A percentile compares a stretch with the other conserved stretches of the same genome.
Evolutionary conservation across 2,797 vertebrate genomes (phyloP).

Genomic region (Meriones psammophilus): DNA sequence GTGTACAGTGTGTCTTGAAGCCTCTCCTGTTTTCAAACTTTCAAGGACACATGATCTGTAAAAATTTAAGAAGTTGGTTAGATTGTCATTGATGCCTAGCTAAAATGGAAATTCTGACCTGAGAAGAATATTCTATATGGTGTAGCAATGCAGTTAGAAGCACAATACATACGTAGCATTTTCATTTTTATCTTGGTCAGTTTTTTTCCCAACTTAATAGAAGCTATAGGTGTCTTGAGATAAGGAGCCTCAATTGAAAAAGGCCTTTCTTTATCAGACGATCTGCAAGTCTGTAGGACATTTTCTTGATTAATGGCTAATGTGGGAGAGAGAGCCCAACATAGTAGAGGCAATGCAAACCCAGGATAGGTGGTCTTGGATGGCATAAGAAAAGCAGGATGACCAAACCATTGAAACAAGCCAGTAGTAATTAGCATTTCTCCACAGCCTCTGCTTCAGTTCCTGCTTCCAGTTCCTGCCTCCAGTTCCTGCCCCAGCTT

Average conservation of each 20-base stretch:
- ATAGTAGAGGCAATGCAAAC: neutral
- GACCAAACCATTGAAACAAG: neutral
- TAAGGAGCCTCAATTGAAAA: neutral
- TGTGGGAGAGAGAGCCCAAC: neutral
- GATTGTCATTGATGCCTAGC: neutral
- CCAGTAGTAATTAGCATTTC: neutral
- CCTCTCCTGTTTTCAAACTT: neutral
- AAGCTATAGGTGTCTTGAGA: neutral
- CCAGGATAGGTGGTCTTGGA: neutral
- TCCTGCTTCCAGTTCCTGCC: neutral
- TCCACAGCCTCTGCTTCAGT: neutral
- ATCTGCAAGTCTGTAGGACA: neutral
- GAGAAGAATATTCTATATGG: neutral
- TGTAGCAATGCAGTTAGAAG: conserved; percentile 30
- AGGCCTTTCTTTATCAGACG: neutral
- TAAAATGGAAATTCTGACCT: conserved; percentile 47
- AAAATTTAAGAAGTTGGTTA: conserved; percentile 22
- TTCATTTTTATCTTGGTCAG: neutral
- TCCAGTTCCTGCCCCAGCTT: neutral
- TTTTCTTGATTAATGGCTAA: neutral
- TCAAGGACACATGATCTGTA: neutral
- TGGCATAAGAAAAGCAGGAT: neutral
- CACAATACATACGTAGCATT: neutral
- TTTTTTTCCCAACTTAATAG: neutral
- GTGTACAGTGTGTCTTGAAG: neutral